Evolutionary conservation across 2,113 vertebrate species (phyloP).

Genomic region (Crocuta crocuta): DNA sequence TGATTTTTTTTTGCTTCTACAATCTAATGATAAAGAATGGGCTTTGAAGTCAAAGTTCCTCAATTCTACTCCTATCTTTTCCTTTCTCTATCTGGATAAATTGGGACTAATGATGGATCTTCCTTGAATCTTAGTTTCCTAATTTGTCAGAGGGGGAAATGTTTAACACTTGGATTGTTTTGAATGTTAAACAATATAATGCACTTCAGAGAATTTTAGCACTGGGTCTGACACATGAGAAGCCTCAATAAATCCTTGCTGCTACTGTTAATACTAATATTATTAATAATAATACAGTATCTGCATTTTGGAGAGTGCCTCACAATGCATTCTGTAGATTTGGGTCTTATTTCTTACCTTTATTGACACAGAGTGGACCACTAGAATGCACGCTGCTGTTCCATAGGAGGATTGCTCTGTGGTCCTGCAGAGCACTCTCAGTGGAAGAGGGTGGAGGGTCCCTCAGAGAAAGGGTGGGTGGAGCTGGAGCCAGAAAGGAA

Average conservation of each 20-base stretch:
- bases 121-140: background rate
- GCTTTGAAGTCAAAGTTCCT: background rate
- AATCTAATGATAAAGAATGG: background rate
- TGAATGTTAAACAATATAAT: background rate
- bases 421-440: background rate
- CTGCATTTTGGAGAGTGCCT: background rate
- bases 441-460: background rate
- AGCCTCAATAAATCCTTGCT: background rate
- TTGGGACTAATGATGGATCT: background rate
- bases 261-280: background rate
- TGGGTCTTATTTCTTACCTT: background rate
- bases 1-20: background rate
- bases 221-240: background rate
- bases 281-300: background rate
- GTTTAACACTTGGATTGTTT: background rate
- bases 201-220: background rate
- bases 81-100: background rate
- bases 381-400: background rate
- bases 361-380: background rate
- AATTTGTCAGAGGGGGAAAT: background rate
- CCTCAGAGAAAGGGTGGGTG: background rate
- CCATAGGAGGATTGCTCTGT: background rate
- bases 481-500: accelerated
- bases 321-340: background rate
- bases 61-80: background rate